Conservation (phyloP, 2,113 vertebrate species). For the Psephotus haematonotus region DNA sequence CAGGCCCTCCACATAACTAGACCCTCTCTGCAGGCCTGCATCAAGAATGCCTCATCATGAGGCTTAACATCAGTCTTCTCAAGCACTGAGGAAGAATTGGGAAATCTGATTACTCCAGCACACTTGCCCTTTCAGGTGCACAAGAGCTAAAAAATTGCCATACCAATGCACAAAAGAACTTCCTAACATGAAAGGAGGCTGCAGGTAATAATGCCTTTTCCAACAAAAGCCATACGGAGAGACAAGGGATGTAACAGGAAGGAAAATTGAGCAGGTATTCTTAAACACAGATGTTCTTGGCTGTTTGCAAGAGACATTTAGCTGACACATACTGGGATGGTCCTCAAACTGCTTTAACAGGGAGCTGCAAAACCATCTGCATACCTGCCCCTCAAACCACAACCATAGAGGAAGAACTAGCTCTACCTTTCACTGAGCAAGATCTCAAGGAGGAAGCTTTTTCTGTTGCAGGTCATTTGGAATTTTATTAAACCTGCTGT, state of each 20-base stretch:
- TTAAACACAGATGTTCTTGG: neutral
- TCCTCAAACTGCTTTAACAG: neutral
- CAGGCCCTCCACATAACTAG: neutral
- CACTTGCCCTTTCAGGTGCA: neutral
- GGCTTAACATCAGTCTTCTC: neutral
- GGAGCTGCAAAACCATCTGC: neutral
- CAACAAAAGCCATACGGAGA: neutral
- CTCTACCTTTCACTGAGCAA: neutral
- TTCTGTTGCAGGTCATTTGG: neutral
- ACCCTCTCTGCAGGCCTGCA: neutral
- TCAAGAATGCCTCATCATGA: neutral
- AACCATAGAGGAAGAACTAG: neutral
- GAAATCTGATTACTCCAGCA: neutral
- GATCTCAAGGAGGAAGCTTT: neutral
- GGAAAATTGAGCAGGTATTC: neutral
- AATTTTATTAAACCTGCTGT: neutral
- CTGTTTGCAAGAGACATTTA: neutral
- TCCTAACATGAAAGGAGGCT: neutral
- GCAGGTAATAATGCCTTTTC: neutral
- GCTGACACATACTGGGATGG: neutral
- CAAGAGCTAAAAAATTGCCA: neutral
- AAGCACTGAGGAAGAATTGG: neutral
- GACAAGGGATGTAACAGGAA: neutral
- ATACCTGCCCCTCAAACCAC: neutral
- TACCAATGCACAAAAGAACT: neutral